Conservation (phyloP, 2,888 invertebrate genomes). For the Hirtodrosophila alboralis region DNA sequence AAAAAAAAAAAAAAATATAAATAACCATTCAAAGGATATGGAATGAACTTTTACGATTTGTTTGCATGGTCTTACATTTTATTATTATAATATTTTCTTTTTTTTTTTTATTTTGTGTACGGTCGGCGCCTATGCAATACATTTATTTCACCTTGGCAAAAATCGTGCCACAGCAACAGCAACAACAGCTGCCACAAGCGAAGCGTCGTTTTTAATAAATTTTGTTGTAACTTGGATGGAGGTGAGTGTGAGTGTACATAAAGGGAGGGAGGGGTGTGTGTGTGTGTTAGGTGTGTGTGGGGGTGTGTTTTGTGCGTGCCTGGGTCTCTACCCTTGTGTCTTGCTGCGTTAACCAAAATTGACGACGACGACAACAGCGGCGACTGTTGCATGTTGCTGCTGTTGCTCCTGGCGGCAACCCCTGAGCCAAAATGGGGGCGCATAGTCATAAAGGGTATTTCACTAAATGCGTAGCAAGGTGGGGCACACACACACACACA, state of each 20-base stretch:
- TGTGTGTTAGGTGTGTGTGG: slow-evolving; percentile 12
- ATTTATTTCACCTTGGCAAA: slow-evolving; percentile 49
- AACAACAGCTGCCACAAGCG: slow-evolving; percentile 15
- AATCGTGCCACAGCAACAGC: slow-evolving; percentile 16
- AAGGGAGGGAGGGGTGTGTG: too few relatives aligned
- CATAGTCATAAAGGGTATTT: slow-evolving; percentile 46
- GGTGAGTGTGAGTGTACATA: slow-evolving; percentile 5
- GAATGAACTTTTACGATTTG: slow-evolving; percentile 63
- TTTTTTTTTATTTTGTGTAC: too few relatives aligned
- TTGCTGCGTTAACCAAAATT: slow-evolving; percentile 31
- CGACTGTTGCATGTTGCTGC: slow-evolving; percentile 54
- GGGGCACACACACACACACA: slow-evolving; percentile 24
- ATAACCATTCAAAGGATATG: slow-evolving; percentile 18
- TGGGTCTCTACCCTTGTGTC: slow-evolving; percentile 32
- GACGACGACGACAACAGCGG: slow-evolving; percentile 23
- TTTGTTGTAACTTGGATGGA: slow-evolving; percentile 32
- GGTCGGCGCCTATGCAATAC: slow-evolving; percentile 25
- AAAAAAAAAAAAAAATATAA: not conserved
- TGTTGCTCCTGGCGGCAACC: slow-evolving; percentile 23
- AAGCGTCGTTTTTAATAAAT: slow-evolving; percentile 56
- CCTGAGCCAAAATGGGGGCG: slow-evolving; percentile 24
- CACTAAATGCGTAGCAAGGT: slow-evolving; percentile 49
- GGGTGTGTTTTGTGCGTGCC: slow-evolving; percentile 26
- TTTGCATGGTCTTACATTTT: slow-evolving; percentile 56
- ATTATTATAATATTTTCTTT: slow-evolving; percentile 64